A percentile compares a stretch with the other conserved stretches of the same genome.
Conservation (phyloP, 2,888 invertebrate genomes). For the Tachina lurida region DNA sequence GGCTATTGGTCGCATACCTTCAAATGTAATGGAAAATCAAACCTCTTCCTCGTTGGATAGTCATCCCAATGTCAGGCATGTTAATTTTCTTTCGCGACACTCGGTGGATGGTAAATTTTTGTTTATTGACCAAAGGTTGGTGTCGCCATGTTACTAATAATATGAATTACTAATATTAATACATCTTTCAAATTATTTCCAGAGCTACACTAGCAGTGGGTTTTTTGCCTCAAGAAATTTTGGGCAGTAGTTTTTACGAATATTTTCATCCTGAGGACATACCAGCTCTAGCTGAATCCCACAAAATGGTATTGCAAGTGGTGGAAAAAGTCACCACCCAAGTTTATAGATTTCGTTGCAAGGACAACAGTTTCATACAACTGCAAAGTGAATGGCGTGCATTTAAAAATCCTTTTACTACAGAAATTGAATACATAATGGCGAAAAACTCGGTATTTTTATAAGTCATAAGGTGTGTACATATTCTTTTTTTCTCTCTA, state of each 20-base stretch:
- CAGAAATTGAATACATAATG: slow-evolving; percentile 95
- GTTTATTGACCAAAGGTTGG: slow-evolving; percentile 94
- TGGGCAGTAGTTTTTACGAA: slow-evolving; percentile 96
- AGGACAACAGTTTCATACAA: slow-evolving; percentile 88
- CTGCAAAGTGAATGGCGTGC: slow-evolving; percentile 94
- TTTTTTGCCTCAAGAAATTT: slow-evolving; percentile 95
- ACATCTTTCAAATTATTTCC: slow-evolving; percentile 74
- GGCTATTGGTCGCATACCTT: slow-evolving; percentile 91
- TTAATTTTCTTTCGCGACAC: slow-evolving; percentile 93
- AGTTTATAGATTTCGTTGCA: slow-evolving; percentile 91
- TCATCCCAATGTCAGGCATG: slow-evolving; percentile 85
- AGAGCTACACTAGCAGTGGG: slow-evolving; percentile 95
- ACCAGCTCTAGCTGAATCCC: slow-evolving; percentile 90
- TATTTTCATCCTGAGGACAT: slow-evolving; percentile 94
- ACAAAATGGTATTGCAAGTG: slow-evolving; percentile 89
- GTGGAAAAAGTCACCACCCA: slow-evolving; percentile 87
- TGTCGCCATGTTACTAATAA: neutral
- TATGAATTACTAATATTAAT: neutral
- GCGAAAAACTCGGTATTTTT: slow-evolving; percentile 92
- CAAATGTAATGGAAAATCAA: slow-evolving; percentile 84
- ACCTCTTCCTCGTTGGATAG: slow-evolving; percentile 83
- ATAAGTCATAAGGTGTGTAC: slow-evolving; percentile 79
- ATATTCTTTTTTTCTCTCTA: slow-evolving; percentile 1
- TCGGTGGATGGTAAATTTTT: slow-evolving; percentile 95
- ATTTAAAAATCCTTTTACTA: slow-evolving; percentile 97